Percentiles rank a stretch among this genome's conserved stretches.
Conservation (phyloP, 2,113 vertebrate species). For the Redunca redunca region DNA sequence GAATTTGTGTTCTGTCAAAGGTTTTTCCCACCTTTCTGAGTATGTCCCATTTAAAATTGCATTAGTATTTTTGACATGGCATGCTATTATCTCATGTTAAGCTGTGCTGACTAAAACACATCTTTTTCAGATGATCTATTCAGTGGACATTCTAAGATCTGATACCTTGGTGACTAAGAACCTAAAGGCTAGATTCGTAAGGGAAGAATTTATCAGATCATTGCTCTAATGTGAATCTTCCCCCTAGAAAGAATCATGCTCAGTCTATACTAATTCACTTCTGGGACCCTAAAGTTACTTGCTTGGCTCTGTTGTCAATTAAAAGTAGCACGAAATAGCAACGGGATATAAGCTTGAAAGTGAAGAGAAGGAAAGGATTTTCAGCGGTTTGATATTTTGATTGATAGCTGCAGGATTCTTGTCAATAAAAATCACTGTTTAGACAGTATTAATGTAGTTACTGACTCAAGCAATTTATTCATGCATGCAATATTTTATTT, state of each 20-base stretch:
- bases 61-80: background rate
- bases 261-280: slow-evolving; percentile 61
- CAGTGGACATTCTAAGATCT: background rate
- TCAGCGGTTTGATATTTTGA: slow-evolving; percentile 15
- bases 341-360: background rate
- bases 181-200: background rate
- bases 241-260: background rate
- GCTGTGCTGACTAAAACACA: background rate
- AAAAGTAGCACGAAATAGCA: background rate
- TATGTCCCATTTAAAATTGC: background rate
- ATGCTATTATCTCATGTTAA: background rate
- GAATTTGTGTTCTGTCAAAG: background rate
- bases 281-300: slow-evolving; percentile 6
- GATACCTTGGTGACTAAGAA: background rate
- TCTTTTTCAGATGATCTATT: background rate
- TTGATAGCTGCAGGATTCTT: background rate
- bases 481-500: background rate
- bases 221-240: slow-evolving; percentile 20
- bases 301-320: slow-evolving; percentile 21
- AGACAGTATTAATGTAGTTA: background rate
- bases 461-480: background rate
- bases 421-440: slow-evolving; percentile 34
- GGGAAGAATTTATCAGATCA: slow-evolving; percentile 48
- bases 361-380: slow-evolving; percentile 10
- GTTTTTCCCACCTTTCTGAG: background rate